Conservation (phyloP, 2,888 invertebrate genomes). For the Mesoligia furuncula region DNA sequence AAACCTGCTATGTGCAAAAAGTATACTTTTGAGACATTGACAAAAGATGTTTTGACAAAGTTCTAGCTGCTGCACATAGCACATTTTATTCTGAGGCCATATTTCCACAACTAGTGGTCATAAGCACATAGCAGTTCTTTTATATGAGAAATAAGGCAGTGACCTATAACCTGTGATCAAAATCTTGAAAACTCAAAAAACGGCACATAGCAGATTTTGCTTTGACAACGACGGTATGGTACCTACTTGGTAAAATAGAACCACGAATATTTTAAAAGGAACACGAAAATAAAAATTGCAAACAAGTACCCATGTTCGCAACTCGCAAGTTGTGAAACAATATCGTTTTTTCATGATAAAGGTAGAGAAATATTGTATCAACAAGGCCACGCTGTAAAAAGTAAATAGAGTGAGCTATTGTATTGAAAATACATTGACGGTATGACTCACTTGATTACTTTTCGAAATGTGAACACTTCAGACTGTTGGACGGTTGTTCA, state of each 20-base stretch:
- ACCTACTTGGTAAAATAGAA: conserved; percentile 11
- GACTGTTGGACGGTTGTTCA: conserved; percentile 25
- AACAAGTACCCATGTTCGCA: not conserved
- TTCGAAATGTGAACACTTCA: conserved; percentile 52
- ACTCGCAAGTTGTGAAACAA: conserved; percentile 44
- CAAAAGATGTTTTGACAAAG: no score
- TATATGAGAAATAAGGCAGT: no score
- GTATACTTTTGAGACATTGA: no score
- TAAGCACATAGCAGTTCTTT: no score
- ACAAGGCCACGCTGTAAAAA: conserved; percentile 58
- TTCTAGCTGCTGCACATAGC: no score
- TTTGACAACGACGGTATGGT: no score
- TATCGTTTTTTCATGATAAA: conserved; percentile 54
- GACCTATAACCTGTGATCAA: no score
- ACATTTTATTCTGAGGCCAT: no score
- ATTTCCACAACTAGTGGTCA: no score
- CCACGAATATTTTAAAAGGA: conserved; percentile 13
- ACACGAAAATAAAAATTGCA: not conserved
- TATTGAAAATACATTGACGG: conserved; percentile 49
- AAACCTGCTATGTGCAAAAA: no score
- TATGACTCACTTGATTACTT: conserved; percentile 60
- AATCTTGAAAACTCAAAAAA: no score
- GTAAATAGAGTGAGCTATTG: conserved; percentile 49
- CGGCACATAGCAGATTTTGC: no score
- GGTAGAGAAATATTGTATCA: conserved; percentile 48